Conservation (phyloP, 2,888 invertebrate species). For the Charanyca ferruginea region DNA sequence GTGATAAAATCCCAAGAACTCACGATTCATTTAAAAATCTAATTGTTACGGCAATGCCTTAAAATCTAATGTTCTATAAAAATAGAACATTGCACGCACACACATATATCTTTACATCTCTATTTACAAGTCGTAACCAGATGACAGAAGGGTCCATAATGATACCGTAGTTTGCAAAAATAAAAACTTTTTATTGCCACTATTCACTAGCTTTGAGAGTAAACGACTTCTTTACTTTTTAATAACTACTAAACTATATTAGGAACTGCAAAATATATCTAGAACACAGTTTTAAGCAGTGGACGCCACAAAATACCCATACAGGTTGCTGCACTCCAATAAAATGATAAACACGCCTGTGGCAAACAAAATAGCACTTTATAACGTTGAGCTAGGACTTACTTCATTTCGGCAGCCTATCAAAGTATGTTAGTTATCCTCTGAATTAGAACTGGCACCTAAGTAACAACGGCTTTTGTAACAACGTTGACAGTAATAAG, state of each 20-base stretch:
- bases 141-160: slow-evolving; percentile 30
- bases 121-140: slow-evolving; percentile 57
- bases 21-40: slow-evolving; percentile 31
- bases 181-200: neutral
- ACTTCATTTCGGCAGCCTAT: neutral
- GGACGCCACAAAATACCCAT: neutral
- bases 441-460: neutral
- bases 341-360: neutral
- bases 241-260: slow-evolving; percentile 29
- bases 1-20: slow-evolving; percentile 5
- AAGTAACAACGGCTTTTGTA: no score
- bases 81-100: slow-evolving; percentile 35
- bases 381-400: neutral
- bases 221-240: slow-evolving; percentile 20
- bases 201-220: slow-evolving; percentile 17
- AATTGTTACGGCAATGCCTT: slow-evolving; percentile 15
- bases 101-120: slow-evolving; percentile 43
- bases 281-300: neutral
- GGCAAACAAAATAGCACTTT: slow-evolving; percentile 7
- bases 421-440: neutral
- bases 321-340: neutral
- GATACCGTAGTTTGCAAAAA: slow-evolving; percentile 17
- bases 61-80: slow-evolving; percentile 20
- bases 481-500: no score
- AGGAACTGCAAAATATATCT: slow-evolving; percentile 15